Conservation (phyloP, 2,113 vertebrate genomes). For the Oxyura jamaicensis region DNA sequence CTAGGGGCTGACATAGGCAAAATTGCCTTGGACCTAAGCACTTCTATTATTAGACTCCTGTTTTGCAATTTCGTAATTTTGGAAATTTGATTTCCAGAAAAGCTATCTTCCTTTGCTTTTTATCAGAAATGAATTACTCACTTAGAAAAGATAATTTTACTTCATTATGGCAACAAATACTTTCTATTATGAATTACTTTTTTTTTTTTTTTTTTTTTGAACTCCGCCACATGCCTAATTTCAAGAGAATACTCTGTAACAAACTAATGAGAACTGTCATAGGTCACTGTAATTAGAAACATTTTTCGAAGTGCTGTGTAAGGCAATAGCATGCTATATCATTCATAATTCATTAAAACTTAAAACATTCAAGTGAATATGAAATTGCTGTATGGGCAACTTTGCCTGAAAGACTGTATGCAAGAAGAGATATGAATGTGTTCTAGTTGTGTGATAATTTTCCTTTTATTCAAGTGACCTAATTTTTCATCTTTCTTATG, state of each 20-base stretch:
- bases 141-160: not conserved
- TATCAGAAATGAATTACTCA: not conserved
- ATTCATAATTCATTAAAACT: conserved; percentile 62
- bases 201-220: conserved; percentile 7
- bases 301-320: conserved; percentile 20
- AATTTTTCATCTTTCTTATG: not conserved
- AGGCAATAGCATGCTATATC: conserved; percentile 9
- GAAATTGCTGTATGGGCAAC: conserved; percentile 32
- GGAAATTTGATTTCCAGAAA: not conserved
- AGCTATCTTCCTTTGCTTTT: not conserved
- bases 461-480: conserved; percentile 41
- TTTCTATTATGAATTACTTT: not conserved
- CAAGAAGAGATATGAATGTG: not conserved
- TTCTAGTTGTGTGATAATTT: conserved; percentile 22
- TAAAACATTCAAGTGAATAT: not conserved
- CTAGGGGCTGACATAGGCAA: not conserved
- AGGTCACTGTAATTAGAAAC: conserved; percentile 29
- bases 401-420: conserved; percentile 15
- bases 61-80: not conserved
- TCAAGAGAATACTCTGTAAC: not conserved
- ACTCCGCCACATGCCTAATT: not conserved
- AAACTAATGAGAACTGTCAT: conserved; percentile 28
- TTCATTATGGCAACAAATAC: not conserved
- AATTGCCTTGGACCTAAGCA: not conserved
- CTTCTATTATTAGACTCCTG: not conserved